Base-by-base conservation (phyloP, 2,113 vertebrate genomes). In the Sciurus niger region DNA sequence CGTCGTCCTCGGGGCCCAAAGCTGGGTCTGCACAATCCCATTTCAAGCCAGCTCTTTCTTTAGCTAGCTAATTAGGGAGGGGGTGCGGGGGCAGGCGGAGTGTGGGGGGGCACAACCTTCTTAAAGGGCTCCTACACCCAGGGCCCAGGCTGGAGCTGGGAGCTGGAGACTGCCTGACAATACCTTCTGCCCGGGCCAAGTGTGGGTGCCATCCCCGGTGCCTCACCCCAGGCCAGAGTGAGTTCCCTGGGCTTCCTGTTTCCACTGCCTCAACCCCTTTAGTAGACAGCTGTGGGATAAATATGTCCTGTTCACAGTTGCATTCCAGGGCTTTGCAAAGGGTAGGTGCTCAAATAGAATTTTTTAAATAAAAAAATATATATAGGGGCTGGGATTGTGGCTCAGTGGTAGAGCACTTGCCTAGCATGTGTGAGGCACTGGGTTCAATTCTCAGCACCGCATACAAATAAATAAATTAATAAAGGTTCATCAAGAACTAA, bases 11-110 rank as follows among this genome's bases (percentile, higher is more conserved):
- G 84, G 97, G 65, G 70, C 98, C 98, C 98, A 98, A 98, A 98
- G 98, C 98, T 98, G 96, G 98, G 98, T 98, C 98, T 98, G 98
- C 96, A 98, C 98, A 99, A 98, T 99, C 98, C 98, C 98, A 98
- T 99, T 98, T 98, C 97, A 93, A 98, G 98, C 98, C 98, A 97
- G 98, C 98, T 98, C 98, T 98, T 99, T 99, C 98, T 99, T 99
- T 99, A 99, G 98, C 98, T 74, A 97, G 95, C 98, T 99, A 98
- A 98, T 99, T 98, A 98, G 96, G 98, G 97, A 97, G 97, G 83
- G 74, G 0, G 1, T 16, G 72, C 4, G 60, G 97, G 97, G 98
- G 97, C 94, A 86, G 96, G 96, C 11, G 1, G 78, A 97, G 98
- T 93, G 7, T 43, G 18, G 20, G n/a, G 93, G 79, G 58, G 20